These are phyloP conservation scores for Stomatorhinus walkeri DNA, from an alignment of 2,797 vertebrate genomes.

Conservation along the genomic window DNA sequence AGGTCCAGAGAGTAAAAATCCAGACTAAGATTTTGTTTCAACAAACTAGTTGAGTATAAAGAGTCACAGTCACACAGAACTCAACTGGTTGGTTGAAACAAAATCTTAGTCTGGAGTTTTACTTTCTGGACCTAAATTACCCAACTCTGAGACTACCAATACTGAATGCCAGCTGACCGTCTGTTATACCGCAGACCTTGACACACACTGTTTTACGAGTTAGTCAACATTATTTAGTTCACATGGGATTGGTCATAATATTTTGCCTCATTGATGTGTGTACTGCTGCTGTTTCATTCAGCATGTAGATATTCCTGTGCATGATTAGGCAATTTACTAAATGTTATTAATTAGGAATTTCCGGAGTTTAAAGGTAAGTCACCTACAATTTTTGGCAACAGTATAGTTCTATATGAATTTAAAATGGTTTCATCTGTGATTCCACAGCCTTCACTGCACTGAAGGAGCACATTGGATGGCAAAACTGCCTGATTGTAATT, in stretches of 20 bases:
- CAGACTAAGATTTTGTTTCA: not conserved
- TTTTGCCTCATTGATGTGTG: not conserved
- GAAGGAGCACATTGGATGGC: slow-evolving; percentile 80
- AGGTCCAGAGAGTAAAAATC: not conserved
- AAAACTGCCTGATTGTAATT: slow-evolving; percentile 71
- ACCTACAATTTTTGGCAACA: not conserved
- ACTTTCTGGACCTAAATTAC: not conserved
- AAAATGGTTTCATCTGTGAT: not conserved
- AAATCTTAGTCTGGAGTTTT: not conserved
- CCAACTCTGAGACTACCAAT: not conserved
- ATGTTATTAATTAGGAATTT: not conserved
- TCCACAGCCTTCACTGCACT: slow-evolving; percentile 76
- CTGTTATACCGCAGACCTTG: not conserved
- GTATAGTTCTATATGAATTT: not conserved
- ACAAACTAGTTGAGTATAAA: not conserved
- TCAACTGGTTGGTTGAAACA: not conserved
- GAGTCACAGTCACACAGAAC: not conserved
- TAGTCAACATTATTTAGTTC: not conserved
- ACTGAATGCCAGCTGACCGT: not conserved
- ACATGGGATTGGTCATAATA: not conserved
- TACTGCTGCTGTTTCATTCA: not conserved
- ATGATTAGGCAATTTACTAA: not conserved
- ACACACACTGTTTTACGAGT: not conserved
- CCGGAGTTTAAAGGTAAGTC: not conserved
- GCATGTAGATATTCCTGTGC: not conserved